Conservation (phyloP, 1,140 invertebrate species). For the Drosophila mojavensis region DNA sequence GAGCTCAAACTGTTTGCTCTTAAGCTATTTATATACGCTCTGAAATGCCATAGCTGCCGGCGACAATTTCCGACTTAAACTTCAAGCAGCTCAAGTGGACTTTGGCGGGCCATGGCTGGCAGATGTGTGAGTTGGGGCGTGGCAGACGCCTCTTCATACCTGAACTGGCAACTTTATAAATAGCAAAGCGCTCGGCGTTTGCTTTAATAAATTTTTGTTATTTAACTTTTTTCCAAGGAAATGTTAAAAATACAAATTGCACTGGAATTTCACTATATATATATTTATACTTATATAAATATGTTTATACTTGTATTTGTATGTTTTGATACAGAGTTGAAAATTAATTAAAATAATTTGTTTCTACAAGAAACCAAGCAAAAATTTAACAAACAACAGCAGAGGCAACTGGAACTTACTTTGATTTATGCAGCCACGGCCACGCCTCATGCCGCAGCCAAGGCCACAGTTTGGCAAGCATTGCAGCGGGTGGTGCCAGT, state of each 20-base stretch:
- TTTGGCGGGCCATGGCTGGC: not conserved
- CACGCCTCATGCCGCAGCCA: constrained; percentile 53
- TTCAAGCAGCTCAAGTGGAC: constrained; percentile 25
- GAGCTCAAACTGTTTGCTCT: not conserved
- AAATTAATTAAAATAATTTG: constrained; percentile 49
- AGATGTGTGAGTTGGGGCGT: not conserved
- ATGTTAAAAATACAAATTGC: too few relatives aligned
- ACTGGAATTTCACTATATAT: too few relatives aligned
- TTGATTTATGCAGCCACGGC: constrained; percentile 74
- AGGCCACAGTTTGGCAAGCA: constrained; percentile 46
- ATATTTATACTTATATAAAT: not conserved
- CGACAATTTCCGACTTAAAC: constrained; percentile 29
- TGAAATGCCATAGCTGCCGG: constrained; percentile 16
- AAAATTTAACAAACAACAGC: constrained; percentile 14
- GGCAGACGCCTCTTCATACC: not conserved
- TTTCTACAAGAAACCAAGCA: not conserved
- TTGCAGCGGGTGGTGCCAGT: constrained; percentile 27
- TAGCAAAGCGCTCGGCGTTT: constrained; percentile 7
- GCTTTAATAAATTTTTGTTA: not conserved
- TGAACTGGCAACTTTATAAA: constrained; percentile 18
- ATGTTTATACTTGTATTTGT: not conserved
- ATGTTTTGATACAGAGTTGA: not conserved
- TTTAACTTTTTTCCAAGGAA: too few relatives aligned
- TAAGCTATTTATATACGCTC: constrained; percentile 27
- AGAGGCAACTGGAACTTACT: constrained; percentile 54